Percentiles rank a stretch among this genome's conserved stretches.
Conservation (phyloP, 2,797 vertebrate species). For the Hapalemur alaotrensis region DNA sequence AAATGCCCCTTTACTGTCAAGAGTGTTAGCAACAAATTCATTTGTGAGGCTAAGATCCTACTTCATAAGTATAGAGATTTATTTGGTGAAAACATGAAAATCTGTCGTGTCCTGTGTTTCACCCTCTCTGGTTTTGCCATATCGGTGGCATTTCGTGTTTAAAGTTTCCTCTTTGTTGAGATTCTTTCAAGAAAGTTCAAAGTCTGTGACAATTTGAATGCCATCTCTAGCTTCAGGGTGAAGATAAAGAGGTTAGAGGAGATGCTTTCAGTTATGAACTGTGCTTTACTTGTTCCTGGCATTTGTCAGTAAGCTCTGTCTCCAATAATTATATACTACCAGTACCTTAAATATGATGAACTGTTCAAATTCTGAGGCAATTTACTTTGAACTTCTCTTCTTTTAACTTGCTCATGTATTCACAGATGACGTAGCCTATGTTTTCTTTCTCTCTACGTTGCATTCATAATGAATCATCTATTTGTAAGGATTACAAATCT, state of each 20-base stretch:
- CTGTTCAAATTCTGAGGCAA: background rate
- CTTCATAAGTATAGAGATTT: background rate
- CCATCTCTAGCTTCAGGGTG: background rate
- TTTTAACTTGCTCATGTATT: background rate
- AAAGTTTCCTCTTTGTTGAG: background rate
- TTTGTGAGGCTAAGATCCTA: background rate
- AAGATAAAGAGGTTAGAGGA: background rate
- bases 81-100: background rate
- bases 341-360: background rate
- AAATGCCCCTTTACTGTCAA: background rate
- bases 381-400: background rate
- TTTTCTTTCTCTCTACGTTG: background rate
- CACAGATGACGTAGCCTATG: background rate
- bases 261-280: background rate
- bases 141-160: background rate
- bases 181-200: background rate
- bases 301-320: background rate
- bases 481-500: background rate
- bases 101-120: background rate
- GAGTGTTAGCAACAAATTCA: background rate
- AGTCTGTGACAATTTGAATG: background rate
- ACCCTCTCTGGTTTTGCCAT: background rate
- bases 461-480: background rate
- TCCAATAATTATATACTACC: background rate
- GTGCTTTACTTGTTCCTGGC: background rate